Evolutionary conservation across 1,140 invertebrate species (phyloP), one percentile per base, ranked within the genome.

Genomic region (Venustaconcha ellipsiformis): DNA sequence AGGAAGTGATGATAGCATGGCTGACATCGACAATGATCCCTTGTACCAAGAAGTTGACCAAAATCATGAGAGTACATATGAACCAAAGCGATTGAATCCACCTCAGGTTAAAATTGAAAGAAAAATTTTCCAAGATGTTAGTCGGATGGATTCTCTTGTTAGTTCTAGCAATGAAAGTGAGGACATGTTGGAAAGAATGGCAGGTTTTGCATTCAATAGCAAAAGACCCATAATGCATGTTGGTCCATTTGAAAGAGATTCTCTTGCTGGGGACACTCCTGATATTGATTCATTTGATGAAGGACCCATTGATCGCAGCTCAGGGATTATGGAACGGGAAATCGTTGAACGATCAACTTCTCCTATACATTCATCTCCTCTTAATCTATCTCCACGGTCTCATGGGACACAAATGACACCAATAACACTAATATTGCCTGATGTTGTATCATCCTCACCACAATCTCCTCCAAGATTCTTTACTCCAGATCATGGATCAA

Each of bases 71-170:
- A 86, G 86, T 75, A 85, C 81, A 64, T 86, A 86, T 62, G 83
- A 85, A 80, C 84, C 84, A 14, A 87, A 83, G 73, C 79, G 80
- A 71, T 68, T 67, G 37, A 76, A 66, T 65, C 87, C 86, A 30
- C 89, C 89, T 59, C 83, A 85, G 63, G 80, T 90, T 30, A 85
- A 86, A 67, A 87, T 90, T 57, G 88, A 88, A 72, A 80, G 89
- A 17, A 90, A 90, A 78, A 82, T 88, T 62, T 90, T 88, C 67
- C 83, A 83, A 30, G 83, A 84, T 30, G 37, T 73, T 55, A 63
- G 70, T 55, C 64, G 82, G 30, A 78, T 84, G 57, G 83, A 86
- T 59, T 87, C 84, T 12, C 66, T 87, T 13, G 80, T 86, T 17
- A 87, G 84, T 74, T 87, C 86, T 63, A 84, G 83, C 74, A 85